A percentile compares a stretch with the other conserved stretches of the same genome.
These are phyloP conservation scores for Knipowitschia caucasica DNA, from an alignment of 2,797 vertebrate species.

Conservation along the genomic window DNA sequence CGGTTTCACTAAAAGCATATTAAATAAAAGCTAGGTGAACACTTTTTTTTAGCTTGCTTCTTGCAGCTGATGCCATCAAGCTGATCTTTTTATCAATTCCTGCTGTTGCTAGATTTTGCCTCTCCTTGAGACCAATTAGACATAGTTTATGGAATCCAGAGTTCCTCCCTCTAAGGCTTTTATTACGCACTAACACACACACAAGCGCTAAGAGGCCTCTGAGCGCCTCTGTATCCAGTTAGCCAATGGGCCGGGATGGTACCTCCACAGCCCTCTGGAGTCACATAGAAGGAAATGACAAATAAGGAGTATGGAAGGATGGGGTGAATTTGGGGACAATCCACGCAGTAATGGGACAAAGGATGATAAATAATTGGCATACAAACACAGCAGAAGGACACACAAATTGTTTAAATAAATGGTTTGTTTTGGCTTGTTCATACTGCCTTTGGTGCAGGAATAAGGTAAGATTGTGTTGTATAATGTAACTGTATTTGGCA, in stretches of 20 bases:
- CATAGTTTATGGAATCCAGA: constrained; percentile 36
- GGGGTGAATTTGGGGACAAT: not conserved
- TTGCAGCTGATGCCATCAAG: constrained; percentile 1
- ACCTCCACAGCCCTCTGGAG: constrained; percentile 11
- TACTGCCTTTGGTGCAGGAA: not conserved
- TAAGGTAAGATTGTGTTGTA: too few relatives aligned
- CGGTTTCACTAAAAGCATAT: not conserved
- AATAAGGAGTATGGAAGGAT: constrained; percentile 10
- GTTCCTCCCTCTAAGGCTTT: constrained; percentile 18
- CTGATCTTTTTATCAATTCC: not conserved
- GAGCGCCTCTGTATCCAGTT: constrained; percentile 36
- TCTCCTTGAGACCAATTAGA: constrained; percentile 55
- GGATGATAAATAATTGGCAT: not conserved
- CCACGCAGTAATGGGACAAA: not conserved
- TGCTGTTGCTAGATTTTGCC: not conserved
- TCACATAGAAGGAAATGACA: constrained; percentile 8
- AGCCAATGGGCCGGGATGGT: constrained; percentile 24
- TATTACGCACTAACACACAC: not conserved
- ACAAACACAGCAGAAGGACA: constrained; percentile 5
- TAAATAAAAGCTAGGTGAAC: not conserved
- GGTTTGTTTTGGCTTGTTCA: not conserved
- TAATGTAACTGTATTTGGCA: too few relatives aligned
- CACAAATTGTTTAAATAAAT: not conserved
- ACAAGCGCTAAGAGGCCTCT: constrained; percentile 15
- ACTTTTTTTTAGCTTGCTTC: not conserved